phyloP scores from a whole-genome alignment of 2,113 vertebrate species.

The Carassius carassius region DNA sequence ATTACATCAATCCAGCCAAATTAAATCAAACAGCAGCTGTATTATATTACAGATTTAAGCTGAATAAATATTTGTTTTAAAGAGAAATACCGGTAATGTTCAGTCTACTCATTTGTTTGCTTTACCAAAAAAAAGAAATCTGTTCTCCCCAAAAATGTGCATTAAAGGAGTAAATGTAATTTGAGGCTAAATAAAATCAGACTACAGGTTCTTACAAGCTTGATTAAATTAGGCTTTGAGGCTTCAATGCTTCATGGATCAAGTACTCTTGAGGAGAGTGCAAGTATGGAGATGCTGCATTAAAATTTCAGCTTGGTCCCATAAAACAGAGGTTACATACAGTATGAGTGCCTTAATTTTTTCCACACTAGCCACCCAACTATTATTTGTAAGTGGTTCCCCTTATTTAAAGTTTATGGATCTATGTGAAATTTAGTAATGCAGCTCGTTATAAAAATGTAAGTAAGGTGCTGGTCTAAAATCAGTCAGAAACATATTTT shows the following conservation, averaged over 20 bases:
- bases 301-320: not conserved
- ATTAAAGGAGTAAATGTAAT: not conserved
- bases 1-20: not conserved
- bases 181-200: not conserved
- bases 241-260: conserved; percentile 5
- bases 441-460: conserved; percentile 17
- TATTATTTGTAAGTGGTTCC: conserved; percentile 31
- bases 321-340: conserved; percentile 42
- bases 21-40: not conserved
- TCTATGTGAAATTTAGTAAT: conserved; percentile 14
- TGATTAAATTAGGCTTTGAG: not conserved
- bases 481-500: conserved; percentile 25
- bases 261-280: not conserved
- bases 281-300: not conserved
- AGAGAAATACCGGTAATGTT: not conserved
- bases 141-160: not conserved
- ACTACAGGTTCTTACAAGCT: not conserved
- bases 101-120: not conserved
- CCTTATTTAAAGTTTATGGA: not conserved
- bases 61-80: not conserved
- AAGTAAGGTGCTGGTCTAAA: conserved; percentile 42
- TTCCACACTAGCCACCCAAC: conserved; percentile 32
- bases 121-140: not conserved
- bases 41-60: not conserved
- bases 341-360: conserved; percentile 51